Evolutionary conservation across 2,797 vertebrate species (phyloP), one percentile per base, ranked within the genome.

Genomic region (Onychomys arenicola): DNA sequence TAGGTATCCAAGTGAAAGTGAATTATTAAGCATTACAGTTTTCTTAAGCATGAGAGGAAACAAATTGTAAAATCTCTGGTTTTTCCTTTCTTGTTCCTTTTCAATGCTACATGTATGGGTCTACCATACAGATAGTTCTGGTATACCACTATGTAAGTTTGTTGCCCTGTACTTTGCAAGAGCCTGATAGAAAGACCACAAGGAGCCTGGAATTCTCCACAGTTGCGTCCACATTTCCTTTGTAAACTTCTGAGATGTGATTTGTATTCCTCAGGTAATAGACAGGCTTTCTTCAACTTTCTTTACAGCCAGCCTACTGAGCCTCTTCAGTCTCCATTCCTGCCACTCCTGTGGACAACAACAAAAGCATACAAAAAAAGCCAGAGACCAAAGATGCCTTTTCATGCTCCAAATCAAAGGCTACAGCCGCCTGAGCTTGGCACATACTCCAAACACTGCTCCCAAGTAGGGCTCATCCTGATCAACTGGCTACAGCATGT

Each of bases 251-350:
- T 97, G 90, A 96, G 77, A 95, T 96, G 78, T 96, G 94, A 98
- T 98, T 98, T 97, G 94, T 98, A 98, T 98, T 97, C 97, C 98
- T 98, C 97, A 73, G 90, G 78, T 98, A 94, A 97, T 94, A 90
- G 93, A 98, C 96, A 94, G 97, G 92, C 96, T 97, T 96, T 98
- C 96, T 98, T 98, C 97, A 97, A 95, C 97, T 97, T 97, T 97
- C 95, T 89, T 98, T 90, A 97, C 84, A 96, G 78, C 93, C 93
- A 98, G 95, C 96, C 98, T 98, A 98, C 97, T 7, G 84, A 91
- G 91, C 37, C 77, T 92, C 91, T 89, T 94, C 90, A 71, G 93
- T 92, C 61, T 94, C 90, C 65, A 87, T 55, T 12, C 46, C 94
- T 73, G 86, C 75, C 46, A 94, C 75, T 97, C 69, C 93, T 9